Base-by-base conservation (phyloP, 2,888 invertebrate species). In the Acrocyrtus sp. region DNA sequence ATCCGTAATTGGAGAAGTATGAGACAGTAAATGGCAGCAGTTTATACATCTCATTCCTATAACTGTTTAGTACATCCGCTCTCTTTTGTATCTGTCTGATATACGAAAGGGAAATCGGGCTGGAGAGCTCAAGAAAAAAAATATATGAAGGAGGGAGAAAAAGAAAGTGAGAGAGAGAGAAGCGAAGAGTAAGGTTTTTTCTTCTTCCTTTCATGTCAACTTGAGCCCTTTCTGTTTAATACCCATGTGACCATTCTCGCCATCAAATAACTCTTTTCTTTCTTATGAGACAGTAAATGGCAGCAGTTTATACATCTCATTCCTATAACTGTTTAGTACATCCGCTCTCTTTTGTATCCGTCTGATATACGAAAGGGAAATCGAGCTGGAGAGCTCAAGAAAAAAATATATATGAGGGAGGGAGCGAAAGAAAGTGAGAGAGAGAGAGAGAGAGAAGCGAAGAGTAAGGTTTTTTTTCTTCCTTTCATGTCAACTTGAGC, bases 1-100 rank as follows among this genome's bases (percentile, higher is more conserved):
- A 74, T 78, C 76, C 72, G 75, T 78, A 78, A 78, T 77, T 78
- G 76, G 78, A 75, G 75, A 72, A 77, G 74, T 75, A 76, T 76
- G 74, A 75, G 72, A 68, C 75, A 76, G 78, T 76, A 78, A 78
- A 76, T 78, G 78, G 76, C 72, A 76, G 78, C 56, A 65, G 67
- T 63, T 72, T 68, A 63, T 70, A n/a, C n/a, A 69, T 53, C 57
- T 62, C 50, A 54, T 34, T 57, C 62, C 21, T 62, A 70, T 70
- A 62, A 62, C 53, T 60, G 62, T 51, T 45, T 57, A 26, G 26
- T 57, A 29, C 27, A 15, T 56, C 53, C 27, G 26, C 56, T 45
- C 26, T 53, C 19, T 26, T 17, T 5, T 17, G 19, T 41, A 34
- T 39, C 34, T 22, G 26, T 51, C 19, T 19, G n/a, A 26, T 22